Evolutionary conservation across 2,113 vertebrate species (phyloP).

Genomic region (Pelodiscus sinensis): DNA sequence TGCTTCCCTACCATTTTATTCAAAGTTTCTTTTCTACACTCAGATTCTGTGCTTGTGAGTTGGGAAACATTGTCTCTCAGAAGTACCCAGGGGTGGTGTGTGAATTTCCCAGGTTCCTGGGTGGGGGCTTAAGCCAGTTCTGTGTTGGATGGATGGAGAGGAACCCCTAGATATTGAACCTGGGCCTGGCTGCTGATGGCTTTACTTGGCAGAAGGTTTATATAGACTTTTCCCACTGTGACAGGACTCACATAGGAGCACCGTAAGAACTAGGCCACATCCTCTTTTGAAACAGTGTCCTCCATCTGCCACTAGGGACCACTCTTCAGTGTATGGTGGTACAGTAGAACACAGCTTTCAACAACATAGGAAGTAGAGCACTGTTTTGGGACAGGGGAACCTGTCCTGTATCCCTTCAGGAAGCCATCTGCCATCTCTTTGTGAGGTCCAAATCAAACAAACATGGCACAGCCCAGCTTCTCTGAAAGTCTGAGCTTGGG

Average conservation of each 20-base stretch:
- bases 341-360: background rate
- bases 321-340: background rate
- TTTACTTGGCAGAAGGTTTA: too few relatives aligned
- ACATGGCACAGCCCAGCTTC: background rate
- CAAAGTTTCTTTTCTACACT: too few relatives aligned
- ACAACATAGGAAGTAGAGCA: background rate
- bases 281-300: background rate
- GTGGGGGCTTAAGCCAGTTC: too few relatives aligned
- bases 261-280: background rate
- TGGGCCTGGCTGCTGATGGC: too few relatives aligned
- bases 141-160: too few relatives aligned
- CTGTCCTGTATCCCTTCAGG: background rate
- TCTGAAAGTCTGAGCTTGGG: background rate
- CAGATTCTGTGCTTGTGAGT: too few relatives aligned
- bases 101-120: too few relatives aligned
- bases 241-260: fast-evolving
- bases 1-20: too few relatives aligned
- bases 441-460: fast-evolving
- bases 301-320: background rate
- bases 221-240: background rate
- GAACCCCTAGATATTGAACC: too few relatives aligned
- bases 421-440: background rate
- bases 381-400: background rate
- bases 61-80: too few relatives aligned
- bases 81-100: too few relatives aligned